Evolutionary conservation across 2,888 invertebrate species (phyloP).

Genomic region (Drosophila falleni): DNA sequence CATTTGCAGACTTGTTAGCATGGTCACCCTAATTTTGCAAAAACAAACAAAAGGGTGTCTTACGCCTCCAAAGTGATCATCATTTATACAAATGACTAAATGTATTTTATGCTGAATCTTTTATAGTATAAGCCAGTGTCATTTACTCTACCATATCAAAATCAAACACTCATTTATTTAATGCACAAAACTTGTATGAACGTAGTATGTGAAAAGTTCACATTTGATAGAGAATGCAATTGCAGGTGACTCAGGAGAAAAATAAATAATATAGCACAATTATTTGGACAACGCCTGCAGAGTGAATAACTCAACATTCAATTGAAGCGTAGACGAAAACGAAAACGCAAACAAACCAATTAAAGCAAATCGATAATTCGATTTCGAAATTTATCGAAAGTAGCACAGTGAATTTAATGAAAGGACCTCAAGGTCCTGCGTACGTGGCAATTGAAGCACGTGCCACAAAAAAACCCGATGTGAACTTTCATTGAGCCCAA

Average conservation of each 20-base stretch:
- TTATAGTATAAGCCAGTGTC: neutral
- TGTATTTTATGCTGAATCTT: neutral
- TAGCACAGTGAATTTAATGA: slow-evolving; percentile 37
- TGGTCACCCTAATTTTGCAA: slow-evolving; percentile 33
- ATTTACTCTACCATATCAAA: neutral
- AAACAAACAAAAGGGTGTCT: slow-evolving; percentile 7
- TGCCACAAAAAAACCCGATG: slow-evolving; percentile 39
- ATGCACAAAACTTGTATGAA: slow-evolving; percentile 37
- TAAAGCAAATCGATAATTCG: slow-evolving; percentile 70
- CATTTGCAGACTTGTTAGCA: slow-evolving; percentile 15
- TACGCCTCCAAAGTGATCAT: slow-evolving; percentile 4
- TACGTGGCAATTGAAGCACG: slow-evolving; percentile 53
- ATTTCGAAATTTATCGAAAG: slow-evolving; percentile 54
- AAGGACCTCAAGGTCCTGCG: slow-evolving; percentile 51
- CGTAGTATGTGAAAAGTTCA: slow-evolving; percentile 20
- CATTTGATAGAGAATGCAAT: neutral
- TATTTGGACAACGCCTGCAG: slow-evolving; percentile 26
- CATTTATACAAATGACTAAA: neutral
- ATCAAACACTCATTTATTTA: slow-evolving; percentile 22
- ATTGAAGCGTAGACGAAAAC: slow-evolving; percentile 13
- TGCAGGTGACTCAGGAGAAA: slow-evolving; percentile 10
- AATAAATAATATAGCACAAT: slow-evolving; percentile 41
- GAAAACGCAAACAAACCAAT: slow-evolving; percentile 61
- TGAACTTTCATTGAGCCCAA: slow-evolving; percentile 43
- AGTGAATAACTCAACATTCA: slow-evolving; percentile 23